Evolutionary conservation across 37 sponge, comb jelly and placozoan species (phyloP), one percentile per base, ranked within the genome.

Genomic region (Geodia barretti): DNA sequence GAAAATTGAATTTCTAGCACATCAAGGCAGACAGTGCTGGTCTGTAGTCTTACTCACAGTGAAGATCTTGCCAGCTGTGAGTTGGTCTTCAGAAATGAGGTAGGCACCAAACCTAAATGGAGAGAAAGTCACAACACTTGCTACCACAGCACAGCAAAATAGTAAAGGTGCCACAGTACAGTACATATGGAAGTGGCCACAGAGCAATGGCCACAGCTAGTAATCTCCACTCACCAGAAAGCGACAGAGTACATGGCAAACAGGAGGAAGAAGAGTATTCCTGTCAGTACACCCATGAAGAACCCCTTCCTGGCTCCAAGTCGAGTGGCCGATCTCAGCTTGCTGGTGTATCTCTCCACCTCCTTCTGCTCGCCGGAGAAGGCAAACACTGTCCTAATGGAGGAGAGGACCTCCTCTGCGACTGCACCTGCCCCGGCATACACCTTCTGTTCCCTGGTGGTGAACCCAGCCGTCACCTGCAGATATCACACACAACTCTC

Each of bases 371-470:
- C 79, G 3, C 89, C 94, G 8, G 87, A 87, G 43, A 93, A 93
- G 19, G 90, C 85, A 29, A 86, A 80, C 17, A 93, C 90, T 21
- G 94, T 93, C 9, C 85, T 39, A 39, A 93, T 80, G 30, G 90
- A 82, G 23, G 87, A 76, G 39, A 93, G 66, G 23, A 93, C 90
- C 73, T 93, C 94, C 67, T 86, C 87, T 14, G 94, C 90, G 32
- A 93, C 84, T 39, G 81, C 87, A 60, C 94, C 94, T 4, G 94
- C 94, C 3, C 20, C 37, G 3, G 90, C 87, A 74, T 93, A 93
- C 68, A 72, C 72, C 81, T 78, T 80, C 81, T 87, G 85, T 43
- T 87, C 94, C 37, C 77, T 61, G 30, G 73, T 82, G 26, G 87
- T 31, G 42, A 86, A 86, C 35, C 33, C 30, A 8, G 84, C 70